Percentiles rank a stretch among this genome's conserved stretches.
Conservation (phyloP, 1,140 invertebrate species). For the silkworm (Bombyx mori) region ASM3026992v2 NC_085121.1:9790001-9790500, state of each 20-base stretch:
- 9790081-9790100: too few species aligned
- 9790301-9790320: neutral
- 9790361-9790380: neutral
- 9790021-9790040: too few species aligned
- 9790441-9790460: constrained; percentile 2
- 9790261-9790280: neutral
- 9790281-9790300: neutral
- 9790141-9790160: neutral
- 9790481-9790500: neutral
- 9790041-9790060: too few species aligned
- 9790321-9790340: neutral
- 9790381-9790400: neutral
- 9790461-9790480: neutral
- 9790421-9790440: constrained; percentile 14
- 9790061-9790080: too few species aligned
- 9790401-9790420: constrained; percentile 14
- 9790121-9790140: too few species aligned
- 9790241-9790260: too few species aligned
- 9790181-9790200: too few species aligned
- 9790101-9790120: too few species aligned
- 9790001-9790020: too few species aligned
- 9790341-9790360: neutral
- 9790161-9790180: too few species aligned
- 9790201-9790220: too few species aligned
- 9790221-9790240: too few species aligned